phyloP scores from a whole-genome alignment of 2,113 vertebrate species.

The Rhineura floridana region DNA sequence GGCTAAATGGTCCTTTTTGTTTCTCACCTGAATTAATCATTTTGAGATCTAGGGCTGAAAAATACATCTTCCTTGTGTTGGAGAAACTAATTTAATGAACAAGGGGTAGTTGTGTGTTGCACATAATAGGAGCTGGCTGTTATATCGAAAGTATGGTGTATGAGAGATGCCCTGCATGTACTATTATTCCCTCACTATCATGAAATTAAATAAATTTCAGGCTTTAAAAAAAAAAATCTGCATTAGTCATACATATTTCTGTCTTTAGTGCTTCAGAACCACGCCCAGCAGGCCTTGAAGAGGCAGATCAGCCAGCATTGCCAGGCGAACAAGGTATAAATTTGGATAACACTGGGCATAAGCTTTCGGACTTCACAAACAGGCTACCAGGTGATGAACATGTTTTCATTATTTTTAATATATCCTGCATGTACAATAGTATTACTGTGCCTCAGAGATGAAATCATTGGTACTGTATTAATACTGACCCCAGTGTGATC shows the following conservation, averaged over 20 bases:
- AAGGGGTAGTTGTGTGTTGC: neutral
- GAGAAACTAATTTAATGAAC: neutral
- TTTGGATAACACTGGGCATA: conserved; percentile 86
- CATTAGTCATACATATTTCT: conserved; percentile 38
- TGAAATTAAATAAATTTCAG: neutral
- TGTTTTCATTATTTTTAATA: conserved; percentile 27
- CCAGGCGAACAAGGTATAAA: conserved; percentile 87
- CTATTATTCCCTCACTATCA: neutral
- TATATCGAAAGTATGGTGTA: neutral
- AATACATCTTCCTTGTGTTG: neutral
- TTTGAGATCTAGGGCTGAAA: neutral
- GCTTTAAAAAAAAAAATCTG: neutral
- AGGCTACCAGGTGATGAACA: conserved; percentile 83
- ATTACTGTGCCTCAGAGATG: neutral
- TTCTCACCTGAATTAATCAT: neutral
- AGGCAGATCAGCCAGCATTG: conserved; percentile 84
- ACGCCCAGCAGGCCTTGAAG: conserved; percentile 85
- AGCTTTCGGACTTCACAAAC: conserved; percentile 89
- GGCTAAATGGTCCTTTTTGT: neutral
- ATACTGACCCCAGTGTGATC: neutral
- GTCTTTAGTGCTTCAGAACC: conserved; percentile 82
- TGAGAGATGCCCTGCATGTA: neutral
- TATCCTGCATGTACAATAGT: neutral
- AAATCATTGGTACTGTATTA: neutral
- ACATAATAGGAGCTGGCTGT: neutral